Conservation (phyloP, 2,888 invertebrate genomes). For the Steinernema scapterisci region DNA sequence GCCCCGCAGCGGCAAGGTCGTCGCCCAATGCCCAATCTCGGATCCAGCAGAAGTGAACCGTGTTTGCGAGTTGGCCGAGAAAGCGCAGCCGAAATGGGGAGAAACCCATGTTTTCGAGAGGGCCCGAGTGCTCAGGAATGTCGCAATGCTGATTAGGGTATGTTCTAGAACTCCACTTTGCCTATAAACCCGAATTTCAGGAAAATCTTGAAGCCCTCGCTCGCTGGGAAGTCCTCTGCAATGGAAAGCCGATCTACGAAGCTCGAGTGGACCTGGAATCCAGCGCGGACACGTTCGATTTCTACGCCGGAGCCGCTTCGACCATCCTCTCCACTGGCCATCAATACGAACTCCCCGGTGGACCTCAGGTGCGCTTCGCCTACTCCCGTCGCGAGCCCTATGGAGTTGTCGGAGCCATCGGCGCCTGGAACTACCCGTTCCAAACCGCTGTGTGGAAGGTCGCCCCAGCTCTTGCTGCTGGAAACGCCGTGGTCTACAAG, state of each 20-base stretch:
- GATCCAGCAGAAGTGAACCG: constrained; percentile 34
- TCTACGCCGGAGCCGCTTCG: constrained; percentile 56
- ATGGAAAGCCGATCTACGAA: constrained; percentile 73
- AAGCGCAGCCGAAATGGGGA: constrained; percentile 48
- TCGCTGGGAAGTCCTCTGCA: constrained; percentile 69
- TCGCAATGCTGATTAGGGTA: constrained; percentile 57
- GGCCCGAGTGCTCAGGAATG: constrained; percentile 54
- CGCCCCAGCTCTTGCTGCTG: constrained; percentile 69
- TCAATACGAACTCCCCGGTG: constrained; percentile 55
- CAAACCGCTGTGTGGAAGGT: constrained; percentile 63
- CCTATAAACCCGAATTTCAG: constrained; percentile 38
- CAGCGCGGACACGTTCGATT: constrained; percentile 56
- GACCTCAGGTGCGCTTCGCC: constrained; percentile 53
- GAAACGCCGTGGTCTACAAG: constrained; percentile 73
- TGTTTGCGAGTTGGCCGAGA: constrained; percentile 39
- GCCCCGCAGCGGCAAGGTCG: constrained; percentile 51
- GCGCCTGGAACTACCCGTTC: constrained; percentile 67
- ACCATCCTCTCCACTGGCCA: constrained; percentile 53
- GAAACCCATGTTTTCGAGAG: constrained; percentile 52
- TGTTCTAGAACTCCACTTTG: too few relatives aligned
- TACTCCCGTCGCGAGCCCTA: constrained; percentile 63
- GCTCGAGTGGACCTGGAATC: constrained; percentile 64
- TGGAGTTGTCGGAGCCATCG: constrained; percentile 59
- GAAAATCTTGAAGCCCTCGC: constrained; percentile 65
- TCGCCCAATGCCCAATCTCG: constrained; percentile 49